A percentile compares a stretch with the other conserved stretches of the same genome.
Conservation (phyloP, 2,113 vertebrate species). For the Oryzias javanicus region DNA sequence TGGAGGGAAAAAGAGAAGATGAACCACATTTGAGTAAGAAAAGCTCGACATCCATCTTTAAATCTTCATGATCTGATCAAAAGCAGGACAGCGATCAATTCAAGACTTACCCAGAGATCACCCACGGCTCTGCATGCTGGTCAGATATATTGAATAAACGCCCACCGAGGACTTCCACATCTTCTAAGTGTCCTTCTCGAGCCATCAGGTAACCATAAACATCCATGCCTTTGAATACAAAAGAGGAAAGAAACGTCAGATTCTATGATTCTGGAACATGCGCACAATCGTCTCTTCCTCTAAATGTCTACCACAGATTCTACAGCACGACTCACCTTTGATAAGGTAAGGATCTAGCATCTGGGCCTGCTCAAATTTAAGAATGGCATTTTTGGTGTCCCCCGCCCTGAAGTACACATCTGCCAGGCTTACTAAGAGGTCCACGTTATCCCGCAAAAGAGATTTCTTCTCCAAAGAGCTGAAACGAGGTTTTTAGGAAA, state of each 20-base stretch:
- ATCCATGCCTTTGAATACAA: constrained; percentile 87
- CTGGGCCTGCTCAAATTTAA: constrained; percentile 98
- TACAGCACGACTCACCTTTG: constrained; percentile 80
- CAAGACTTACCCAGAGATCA: constrained; percentile 89
- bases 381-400: constrained; percentile 94
- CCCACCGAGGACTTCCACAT: constrained; percentile 96
- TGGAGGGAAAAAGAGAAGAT: constrained; percentile 37
- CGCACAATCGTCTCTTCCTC: too few species aligned
- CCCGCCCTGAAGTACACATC: constrained; percentile 96
- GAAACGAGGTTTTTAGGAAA: constrained; percentile 3
- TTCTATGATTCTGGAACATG: too few species aligned
- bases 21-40: not conserved
- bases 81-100: not conserved
- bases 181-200: constrained; percentile 92
- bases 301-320: not conserved
- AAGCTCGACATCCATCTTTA: too few species aligned
- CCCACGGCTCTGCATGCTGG: constrained; percentile 97
- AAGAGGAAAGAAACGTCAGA: not conserved
- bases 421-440: constrained; percentile 93
- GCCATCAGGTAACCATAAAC: constrained; percentile 96
- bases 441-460: constrained; percentile 92
- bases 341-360: constrained; percentile 98
- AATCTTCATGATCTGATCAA: too few species aligned
- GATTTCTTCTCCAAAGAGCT: constrained; percentile 98
- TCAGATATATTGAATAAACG: constrained; percentile 97